Conservation (phyloP, 2,113 vertebrate species). For the Fregata magnificens region DNA sequence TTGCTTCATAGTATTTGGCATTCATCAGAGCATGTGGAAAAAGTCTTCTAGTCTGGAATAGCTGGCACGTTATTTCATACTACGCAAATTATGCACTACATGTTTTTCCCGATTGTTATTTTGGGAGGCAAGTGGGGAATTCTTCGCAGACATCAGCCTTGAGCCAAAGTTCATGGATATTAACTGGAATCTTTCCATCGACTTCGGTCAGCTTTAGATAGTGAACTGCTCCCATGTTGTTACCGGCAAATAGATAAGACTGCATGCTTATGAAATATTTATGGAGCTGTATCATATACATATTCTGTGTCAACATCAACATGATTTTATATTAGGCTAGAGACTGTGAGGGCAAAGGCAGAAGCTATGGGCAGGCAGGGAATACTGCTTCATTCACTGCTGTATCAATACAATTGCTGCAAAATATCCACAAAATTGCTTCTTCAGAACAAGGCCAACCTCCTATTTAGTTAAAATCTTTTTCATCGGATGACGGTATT, state of each 20-base stretch:
- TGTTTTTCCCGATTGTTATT: neutral
- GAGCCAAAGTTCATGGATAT: neutral
- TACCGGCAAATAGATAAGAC: neutral
- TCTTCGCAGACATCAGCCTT: neutral
- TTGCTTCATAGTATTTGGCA: neutral
- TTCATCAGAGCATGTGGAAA: constrained; percentile 28
- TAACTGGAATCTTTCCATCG: neutral
- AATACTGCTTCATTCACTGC: neutral
- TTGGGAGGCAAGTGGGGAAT: neutral
- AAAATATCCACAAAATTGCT: neutral
- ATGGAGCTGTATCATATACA: neutral
- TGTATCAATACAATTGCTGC: neutral
- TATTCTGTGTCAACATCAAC: constrained; percentile 8
- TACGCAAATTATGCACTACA: neutral
- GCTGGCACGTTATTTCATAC: neutral
- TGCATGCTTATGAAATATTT: constrained; percentile 19
- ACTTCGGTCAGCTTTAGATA: neutral
- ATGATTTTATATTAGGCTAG: constrained; percentile 13
- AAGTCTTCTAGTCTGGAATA: constrained; percentile 15
- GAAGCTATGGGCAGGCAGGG: neutral
- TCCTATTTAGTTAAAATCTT: neutral
- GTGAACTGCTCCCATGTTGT: neutral
- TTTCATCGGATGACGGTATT: neutral
- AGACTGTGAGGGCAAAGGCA: neutral
- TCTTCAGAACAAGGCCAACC: neutral